phyloP scores from a whole-genome alignment of 2,888 invertebrate species.

The Lamellibrachia columna region DNA sequence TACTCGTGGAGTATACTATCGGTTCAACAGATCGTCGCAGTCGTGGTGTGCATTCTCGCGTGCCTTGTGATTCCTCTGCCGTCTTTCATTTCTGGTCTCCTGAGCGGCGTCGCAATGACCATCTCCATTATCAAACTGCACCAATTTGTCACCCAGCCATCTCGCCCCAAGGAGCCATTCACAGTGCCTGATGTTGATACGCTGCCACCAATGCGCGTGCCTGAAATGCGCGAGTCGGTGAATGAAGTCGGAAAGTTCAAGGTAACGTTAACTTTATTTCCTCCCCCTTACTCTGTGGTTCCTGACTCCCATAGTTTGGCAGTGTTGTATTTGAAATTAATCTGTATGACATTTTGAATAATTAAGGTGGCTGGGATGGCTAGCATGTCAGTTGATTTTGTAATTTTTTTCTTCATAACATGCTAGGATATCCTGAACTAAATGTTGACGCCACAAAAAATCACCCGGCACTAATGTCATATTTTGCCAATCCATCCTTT shows the following conservation, averaged over 20 bases:
- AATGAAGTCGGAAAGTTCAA: neutral
- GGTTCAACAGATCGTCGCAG: neutral
- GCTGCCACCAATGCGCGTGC: neutral
- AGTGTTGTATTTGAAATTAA: too few species aligned
- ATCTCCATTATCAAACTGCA: neutral
- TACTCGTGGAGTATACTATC: neutral
- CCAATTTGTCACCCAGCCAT: neutral
- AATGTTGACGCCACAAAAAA: too few species aligned
- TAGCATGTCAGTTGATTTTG: too few species aligned
- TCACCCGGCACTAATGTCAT: too few species aligned
- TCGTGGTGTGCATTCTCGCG: neutral
- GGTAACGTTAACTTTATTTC: neutral
- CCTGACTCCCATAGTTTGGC: too few species aligned
- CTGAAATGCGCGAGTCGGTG: neutral
- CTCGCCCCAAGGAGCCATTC: neutral
- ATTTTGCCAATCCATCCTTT: too few species aligned
- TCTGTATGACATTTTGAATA: too few species aligned
- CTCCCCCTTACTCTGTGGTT: too few species aligned
- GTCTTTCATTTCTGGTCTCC: neutral
- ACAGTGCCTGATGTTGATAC: neutral
- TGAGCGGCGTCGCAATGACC: neutral
- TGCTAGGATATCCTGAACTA: too few species aligned
- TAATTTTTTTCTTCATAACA: too few species aligned
- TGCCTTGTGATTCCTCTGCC: neutral
- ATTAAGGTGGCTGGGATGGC: too few species aligned